phyloP scores from a whole-genome alignment of 2,888 invertebrate species.

The Stomorhina lunata region DNA sequence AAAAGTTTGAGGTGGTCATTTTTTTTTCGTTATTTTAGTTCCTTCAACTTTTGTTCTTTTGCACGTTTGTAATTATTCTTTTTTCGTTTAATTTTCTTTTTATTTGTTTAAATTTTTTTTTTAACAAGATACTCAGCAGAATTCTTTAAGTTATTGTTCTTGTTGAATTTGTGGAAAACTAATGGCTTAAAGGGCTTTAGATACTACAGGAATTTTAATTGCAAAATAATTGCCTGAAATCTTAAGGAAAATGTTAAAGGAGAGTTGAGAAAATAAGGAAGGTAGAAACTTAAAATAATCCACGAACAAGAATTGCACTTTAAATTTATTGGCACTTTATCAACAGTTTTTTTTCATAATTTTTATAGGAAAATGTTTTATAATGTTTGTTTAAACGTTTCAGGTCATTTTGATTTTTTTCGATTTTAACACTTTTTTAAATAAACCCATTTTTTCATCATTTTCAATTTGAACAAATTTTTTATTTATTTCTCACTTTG shows the following conservation, averaged over 20 bases:
- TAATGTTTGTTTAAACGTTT: not conserved
- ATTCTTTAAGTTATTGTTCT: not conserved
- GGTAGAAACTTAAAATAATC: not conserved
- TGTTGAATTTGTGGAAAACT: not conserved
- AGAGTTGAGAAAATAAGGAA: not conserved
- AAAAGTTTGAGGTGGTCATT: slow-evolving; percentile 65
- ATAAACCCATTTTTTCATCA: not conserved
- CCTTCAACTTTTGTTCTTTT: too few species aligned
- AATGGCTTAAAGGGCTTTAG: not conserved
- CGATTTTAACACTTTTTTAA: not conserved
- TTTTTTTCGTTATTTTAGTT: too few species aligned
- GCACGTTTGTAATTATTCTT: too few species aligned
- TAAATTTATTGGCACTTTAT: slow-evolving; percentile 8
- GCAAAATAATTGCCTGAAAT: slow-evolving; percentile 48
- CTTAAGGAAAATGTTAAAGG: not conserved
- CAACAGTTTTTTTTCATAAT: not conserved
- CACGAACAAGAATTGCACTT: too few species aligned
- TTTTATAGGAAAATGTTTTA: not conserved
- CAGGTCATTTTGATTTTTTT: not conserved
- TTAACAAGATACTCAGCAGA: too few species aligned
- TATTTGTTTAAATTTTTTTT: slow-evolving; percentile 11
- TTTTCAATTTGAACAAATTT: not conserved
- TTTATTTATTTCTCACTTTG: not conserved
- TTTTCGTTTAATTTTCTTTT: not conserved
- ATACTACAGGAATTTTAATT: slow-evolving; percentile 50